Evolutionary conservation across 2,888 invertebrate genomes (phyloP), one percentile per base, ranked within the genome.

Genomic region (Gymnoscelis rufifasciata): DNA sequence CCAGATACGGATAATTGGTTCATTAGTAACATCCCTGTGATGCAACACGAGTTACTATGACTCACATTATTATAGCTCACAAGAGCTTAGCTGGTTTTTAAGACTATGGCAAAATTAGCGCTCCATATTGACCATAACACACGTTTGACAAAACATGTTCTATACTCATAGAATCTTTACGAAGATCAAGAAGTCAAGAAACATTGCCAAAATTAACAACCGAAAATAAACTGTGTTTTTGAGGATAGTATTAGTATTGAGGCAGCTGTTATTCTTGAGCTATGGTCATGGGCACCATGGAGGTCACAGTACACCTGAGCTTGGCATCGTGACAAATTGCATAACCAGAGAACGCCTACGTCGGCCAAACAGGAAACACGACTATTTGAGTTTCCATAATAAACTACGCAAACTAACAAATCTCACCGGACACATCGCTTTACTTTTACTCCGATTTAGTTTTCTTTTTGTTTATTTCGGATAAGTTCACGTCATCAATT

Each of bases 311-410:
- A 75, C 82, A 83, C 87, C 86, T 84, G 82, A 79, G 78, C 75
- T 78, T 82, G 82, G 87, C 87, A 77, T 52, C 46, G 56, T 81
- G 83, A 78, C 84, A 86, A 83, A 70, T 84, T 83, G 74, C 83
- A 77, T 81, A 84, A 86, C 68, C 65, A 56, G 52, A 60, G 59
- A 60, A 62, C 51, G 46, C 50, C 67, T 63, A 61, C 67, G 63
- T 59, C 63, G 69, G 68, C 76, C 77, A 78, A 82, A 84, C 86
- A 86, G 86, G 87, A 87, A 84, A 86, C 79, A 63, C 60, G 61
- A 71, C 71, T 78, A 74, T 80, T 78, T 79, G 73, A 74, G 73
- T 73, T 68, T 67, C 71, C 66, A 68, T 70, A 74, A 69, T 66
- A 65, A 64, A 70, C 62, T 55, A 52, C 52, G 63, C 50, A 45